Base-by-base conservation (phyloP, 2,797 vertebrate genomes). In the Chromis chromis region DNA sequence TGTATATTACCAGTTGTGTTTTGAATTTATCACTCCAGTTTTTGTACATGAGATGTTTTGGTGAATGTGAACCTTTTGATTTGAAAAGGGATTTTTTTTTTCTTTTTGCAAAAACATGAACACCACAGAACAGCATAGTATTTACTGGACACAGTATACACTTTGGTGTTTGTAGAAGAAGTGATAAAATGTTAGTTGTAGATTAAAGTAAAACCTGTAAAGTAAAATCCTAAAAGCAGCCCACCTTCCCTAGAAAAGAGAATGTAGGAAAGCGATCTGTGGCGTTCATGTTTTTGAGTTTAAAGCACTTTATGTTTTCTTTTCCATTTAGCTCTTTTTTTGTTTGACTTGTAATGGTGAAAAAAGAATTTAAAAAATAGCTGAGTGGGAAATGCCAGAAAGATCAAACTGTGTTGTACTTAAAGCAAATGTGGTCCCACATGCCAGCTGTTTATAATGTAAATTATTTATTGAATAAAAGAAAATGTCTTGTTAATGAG, bases 391-490 rank as follows among this genome's bases (percentile, higher is more conserved):
- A 86, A 89, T 76, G 79, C 89, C 90, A 86, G 91, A 92, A 83
- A 91, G 89, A 92, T 93, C 87, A 91, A 94, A 91, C 80, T 92
- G 88, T 92, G 89, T 94, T 93, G 84, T 67, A 82, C 93, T 93
- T 93, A 94, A 87, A 93, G 94, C 91, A 94, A 89, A 90, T 72
- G 86, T 88, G 92, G 94, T 91, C 92, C 93, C 92, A 91, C 94
- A 93, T 81, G 84, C 94, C 88, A 49, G 88, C 1, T 96, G 97
- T 98, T 98, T 88, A 97, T 97, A 96, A 88, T 98, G 97, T 98
- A 97, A 97, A 97, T 98, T 99, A 99, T 99, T 99, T 99, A 99
- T 99, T 99, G 95, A 96, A 94, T 91, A 90, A 94, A 94, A 91
- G 81, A 91, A 93, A 92, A 91, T 84, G 93, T 95, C 89, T 93